Base-by-base conservation (phyloP, 2,888 invertebrate genomes). In the Saturnia pavonia region DNA sequence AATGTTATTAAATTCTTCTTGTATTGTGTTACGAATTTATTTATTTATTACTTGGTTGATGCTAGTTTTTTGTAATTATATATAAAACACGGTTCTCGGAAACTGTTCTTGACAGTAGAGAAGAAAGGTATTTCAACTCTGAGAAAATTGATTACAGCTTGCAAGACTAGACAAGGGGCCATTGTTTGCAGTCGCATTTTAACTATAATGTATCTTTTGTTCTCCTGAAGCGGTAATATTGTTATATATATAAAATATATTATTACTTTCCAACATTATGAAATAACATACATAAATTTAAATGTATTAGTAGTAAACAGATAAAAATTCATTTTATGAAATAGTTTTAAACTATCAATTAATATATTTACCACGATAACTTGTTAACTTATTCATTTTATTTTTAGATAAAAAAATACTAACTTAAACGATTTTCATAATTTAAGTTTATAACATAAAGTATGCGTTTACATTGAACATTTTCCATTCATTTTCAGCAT, bases 121-220 rank as follows among this genome's bases (percentile, higher is more conserved):
- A 70, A 76, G 76, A 77, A 78, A 76, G 74, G 70, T 73, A 68
- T 76, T 65, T 73, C 71, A 76, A 74, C 70, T 72, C 67, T 67
- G 66, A 8, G 67, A 72, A 73, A 72, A 74, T 78, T 74, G 74
- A 80, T 79, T 77, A 76, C 68, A 72, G 51, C 75, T 78, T 74
- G 69, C 71, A 75, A 72, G 69, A 66, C 40, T 65, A 40, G 65
- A 67, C 69, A 67, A 70, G 72, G 69, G 72, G 34, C 69, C 71
- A 73, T 74, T 73, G 75, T 74, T 73, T 68, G 48, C 16, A 43
- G 60, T 40, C 51, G 51, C 57, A 60, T 27, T 60, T 60, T 25
- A 25, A 60, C 57, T 60, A 60, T 60, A 54, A 54, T 54, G 54
- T 54, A 27, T 25, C 57, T 27, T 60, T 60, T 27, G 57, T 60